A percentile compares a stretch with the other conserved stretches of the same genome.
These are phyloP conservation scores for Aphelenchoides fujianensis DNA, from an alignment of 1,140 invertebrate genomes.

Conservation along the genomic window DNA sequence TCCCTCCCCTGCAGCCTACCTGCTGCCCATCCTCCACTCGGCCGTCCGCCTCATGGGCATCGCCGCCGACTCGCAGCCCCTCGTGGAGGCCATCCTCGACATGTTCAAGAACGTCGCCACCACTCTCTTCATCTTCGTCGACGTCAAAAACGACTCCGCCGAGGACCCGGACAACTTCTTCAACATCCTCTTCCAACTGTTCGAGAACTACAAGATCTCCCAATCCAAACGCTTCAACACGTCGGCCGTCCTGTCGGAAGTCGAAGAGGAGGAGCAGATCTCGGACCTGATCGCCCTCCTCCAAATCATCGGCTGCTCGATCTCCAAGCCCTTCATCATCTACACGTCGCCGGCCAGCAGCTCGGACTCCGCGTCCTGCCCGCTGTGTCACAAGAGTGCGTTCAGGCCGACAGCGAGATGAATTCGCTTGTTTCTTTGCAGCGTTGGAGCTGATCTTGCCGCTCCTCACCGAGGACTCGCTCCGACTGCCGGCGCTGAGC, in stretches of 20 bases:
- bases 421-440: conserved; percentile 7
- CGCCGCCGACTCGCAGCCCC: not conserved
- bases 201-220: conserved; percentile 4
- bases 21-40: conserved; percentile 3
- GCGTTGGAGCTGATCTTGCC: conserved; percentile 19
- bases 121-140: conserved; percentile 17
- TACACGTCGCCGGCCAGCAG: not conserved
- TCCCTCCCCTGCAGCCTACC: conserved; percentile 6
- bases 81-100: not conserved
- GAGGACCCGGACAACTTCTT: conserved; percentile 7
- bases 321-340: conserved; percentile 14
- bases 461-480: not conserved
- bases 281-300: conserved; percentile 14
- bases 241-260: not conserved
- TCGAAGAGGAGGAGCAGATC: conserved; percentile 20
- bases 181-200: not conserved
- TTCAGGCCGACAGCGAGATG: not conserved
- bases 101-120: conserved; percentile 20
- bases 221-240: conserved; percentile 13
- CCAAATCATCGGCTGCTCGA: conserved; percentile 6
- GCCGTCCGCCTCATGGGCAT: not conserved
- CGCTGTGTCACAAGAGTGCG: conserved; percentile 22
- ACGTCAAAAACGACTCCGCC: conserved; percentile 12
- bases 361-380: not conserved
- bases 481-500: conserved; percentile 16